Base-by-base conservation (phyloP, 2,888 invertebrate genomes). In the Xiphydria camelus region DNA sequence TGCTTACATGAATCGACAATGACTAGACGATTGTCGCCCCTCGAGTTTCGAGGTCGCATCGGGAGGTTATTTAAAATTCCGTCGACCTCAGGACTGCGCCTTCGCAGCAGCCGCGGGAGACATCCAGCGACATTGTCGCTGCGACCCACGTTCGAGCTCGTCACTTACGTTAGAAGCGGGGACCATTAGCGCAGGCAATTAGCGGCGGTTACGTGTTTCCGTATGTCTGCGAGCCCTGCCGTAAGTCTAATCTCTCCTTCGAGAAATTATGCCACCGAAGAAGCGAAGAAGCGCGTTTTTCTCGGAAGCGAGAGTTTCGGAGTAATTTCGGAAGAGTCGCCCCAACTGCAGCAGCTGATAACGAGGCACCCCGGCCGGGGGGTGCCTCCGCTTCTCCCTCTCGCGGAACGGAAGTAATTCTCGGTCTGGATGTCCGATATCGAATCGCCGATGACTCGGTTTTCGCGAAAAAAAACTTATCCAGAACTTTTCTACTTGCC, bases 101-200 rank as follows among this genome's bases (percentile, higher is more conserved):
- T 7, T 15, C 29, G 4, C 12, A 7, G 29, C 15, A 29, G 15
- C 12, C 12, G 14, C 29, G 15, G 14, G 19, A 22, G 36, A 39
- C 40, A 33, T 46, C 39, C 34, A 25, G 41, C 45, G 41, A 34
- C 12, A 42, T 19, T 46, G 48, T 19, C 38, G 29, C 15, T 15
- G 29, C 29, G 29, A 29, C 29, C 12, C 41, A 20, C 25, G 39
- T 36, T 38, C 34, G 40, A 49, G 46, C 36, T 53, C 36, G 57
- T 59, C 51, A 53, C 50, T n/a, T n/a, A n/a, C 51, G 37, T 42
- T 51, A 53, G 53, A 59, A 55, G 58, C 53, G 57, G 43, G 40
- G 45, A 46, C 43, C 51, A 59, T 62, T 59, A 62, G 51, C 51
- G 47, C 55, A 49, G 45, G 51, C 49, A 57, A 57, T 57, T 57